Base-by-base conservation (phyloP, 2,888 invertebrate genomes). In the Torymus auratus region DNA sequence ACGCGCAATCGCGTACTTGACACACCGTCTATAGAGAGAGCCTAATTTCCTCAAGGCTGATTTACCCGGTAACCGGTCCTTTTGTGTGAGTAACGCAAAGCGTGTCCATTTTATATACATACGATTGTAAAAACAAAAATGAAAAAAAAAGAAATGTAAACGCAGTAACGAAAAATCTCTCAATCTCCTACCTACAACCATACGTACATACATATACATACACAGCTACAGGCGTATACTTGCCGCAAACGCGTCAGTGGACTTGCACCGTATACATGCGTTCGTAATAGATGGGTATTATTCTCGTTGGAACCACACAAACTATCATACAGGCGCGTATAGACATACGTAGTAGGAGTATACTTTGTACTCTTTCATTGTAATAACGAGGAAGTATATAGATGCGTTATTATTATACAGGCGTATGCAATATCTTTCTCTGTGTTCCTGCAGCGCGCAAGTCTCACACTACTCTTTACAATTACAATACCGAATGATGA, bases 361-460 rank as follows among this genome's bases (percentile, higher is more conserved):
- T 12, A 70, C 23, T 62, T 55, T 58, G 14, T 13, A 23, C 17
- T 79, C 50, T 77, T 69, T 69, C n/a, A 53, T 78, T 67, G 41
- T 41, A 50, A 12, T 50, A n/a, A 28, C 13, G 23, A 58, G 60
- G 41, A 52, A 41, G 50, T 53, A n/a, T n/a, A n/a, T n/a, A 64
- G 41, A 55, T 7, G 41, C 41, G 41, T 41, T 53, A 78, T 61
- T 61, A 78, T 61, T 61, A 78, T 17, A 17, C 20, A 62, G 23
- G 23, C 70, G 61, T 72, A 62, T 78, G 58, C 28, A 70, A 55
- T 60, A 41, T 7, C 41, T 41, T 7, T 41, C 53, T 68, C 77
- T 81, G 82, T 82, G 82, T 84, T 84, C 70, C 75, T 83, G 74
- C 78, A 83, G 77, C 76, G 77, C 76, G 79, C 62, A 83, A 82